Base-by-base conservation (phyloP, 2,888 invertebrate genomes). In the Colletes collaris region DNA sequence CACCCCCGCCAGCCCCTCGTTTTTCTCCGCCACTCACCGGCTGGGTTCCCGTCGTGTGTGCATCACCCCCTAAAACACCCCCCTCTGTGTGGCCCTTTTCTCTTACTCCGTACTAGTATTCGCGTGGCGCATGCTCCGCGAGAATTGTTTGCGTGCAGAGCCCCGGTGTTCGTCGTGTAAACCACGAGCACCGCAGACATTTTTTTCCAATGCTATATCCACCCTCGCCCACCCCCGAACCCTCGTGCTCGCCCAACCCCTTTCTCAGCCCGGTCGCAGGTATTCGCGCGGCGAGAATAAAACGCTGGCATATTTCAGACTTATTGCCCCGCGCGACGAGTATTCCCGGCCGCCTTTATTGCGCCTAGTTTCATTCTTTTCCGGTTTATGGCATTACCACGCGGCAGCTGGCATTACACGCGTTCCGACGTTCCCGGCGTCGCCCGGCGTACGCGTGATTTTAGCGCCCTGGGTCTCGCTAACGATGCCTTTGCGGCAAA, bases 261-360 rank as follows among this genome's bases (percentile, higher is more conserved):
- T 74, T 70, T 71, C 73, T 76, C 68, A 59, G 62, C 56, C 56
- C 37, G 64, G 62, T 76, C 72, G 75, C 78, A 71, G 84, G 83
- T 85, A 86, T 86, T 87, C 82, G 77, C 73, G 67, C 76, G 79
- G 80, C 63, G 81, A 79, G 82, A 87, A 89, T 88, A 90, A 90
- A 90, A 88, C 84, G 84, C 81, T 72, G 85, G 84, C 88, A 90
- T 90, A 90, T 90, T 90, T 90, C 90, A 88, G 87, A 89, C 89
- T 90, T 90, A 90, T 90, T 88, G 89, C 84, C 76, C 63, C 72
- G 49, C 68, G 64, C 79, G 72, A 78, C 74, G 73, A 83, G 71
- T 82, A 79, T 81, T 70, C 79, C 76, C 74, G 60, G 73, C 77
- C 75, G 85, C 87, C 87, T 89, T 90, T 90, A 89, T 89, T 85